phyloP scores from a whole-genome alignment of 2,888 invertebrate species.

The Teleogryllus oceanicus region DNA sequence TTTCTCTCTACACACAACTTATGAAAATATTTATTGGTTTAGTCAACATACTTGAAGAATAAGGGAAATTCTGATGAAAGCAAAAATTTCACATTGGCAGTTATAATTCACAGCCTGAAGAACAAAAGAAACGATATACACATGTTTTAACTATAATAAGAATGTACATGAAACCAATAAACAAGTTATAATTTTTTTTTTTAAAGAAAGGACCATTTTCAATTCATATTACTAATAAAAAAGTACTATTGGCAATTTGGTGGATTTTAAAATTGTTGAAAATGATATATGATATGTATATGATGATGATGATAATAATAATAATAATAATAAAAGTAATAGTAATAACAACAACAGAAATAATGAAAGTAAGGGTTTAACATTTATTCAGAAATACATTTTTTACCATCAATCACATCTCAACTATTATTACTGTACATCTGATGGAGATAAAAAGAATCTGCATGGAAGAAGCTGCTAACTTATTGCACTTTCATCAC shows the following conservation, averaged over 20 bases:
- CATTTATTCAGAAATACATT: background rate
- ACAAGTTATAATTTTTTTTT: background rate
- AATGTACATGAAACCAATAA: background rate
- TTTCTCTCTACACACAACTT: no score
- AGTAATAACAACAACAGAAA: no score
- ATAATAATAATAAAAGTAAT: no score
- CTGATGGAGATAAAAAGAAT: background rate
- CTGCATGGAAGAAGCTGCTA: background rate
- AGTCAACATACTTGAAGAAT: background rate
- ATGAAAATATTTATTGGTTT: no score
- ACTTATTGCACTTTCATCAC: conserved; percentile 12
- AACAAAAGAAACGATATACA: background rate
- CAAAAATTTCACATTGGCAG: background rate
- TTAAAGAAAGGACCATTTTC: no score
- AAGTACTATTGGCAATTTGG: background rate
- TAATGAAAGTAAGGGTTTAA: background rate
- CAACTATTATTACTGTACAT: background rate
- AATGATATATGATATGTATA: no score
- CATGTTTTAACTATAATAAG: background rate
- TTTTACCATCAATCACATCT: background rate
- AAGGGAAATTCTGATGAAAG: background rate
- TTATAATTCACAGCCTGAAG: conserved; percentile 10
- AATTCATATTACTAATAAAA: background rate
- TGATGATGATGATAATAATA: no score
- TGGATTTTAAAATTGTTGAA: no score